Evolutionary conservation across 2,113 vertebrate genomes (phyloP).

Genomic region (Uria lomvia): DNA sequence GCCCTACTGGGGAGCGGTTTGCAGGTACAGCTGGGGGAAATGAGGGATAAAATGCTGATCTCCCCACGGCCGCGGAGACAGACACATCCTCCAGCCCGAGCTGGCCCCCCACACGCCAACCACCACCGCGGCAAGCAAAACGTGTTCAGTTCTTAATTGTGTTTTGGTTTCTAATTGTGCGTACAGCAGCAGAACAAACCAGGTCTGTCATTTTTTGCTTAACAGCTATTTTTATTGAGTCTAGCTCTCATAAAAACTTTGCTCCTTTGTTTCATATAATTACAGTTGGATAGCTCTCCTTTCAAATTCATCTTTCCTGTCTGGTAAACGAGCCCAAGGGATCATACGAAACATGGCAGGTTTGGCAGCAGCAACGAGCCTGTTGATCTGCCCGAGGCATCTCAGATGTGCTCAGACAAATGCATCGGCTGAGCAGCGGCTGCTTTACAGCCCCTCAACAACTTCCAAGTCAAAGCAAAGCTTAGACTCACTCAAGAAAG

Average conservation of each 20-base stretch:
- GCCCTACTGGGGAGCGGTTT: not conserved
- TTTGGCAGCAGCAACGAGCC: not conserved
- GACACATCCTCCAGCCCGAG: fast-evolving
- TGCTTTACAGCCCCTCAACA: not conserved
- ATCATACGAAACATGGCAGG: fast-evolving
- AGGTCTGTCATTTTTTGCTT: not conserved
- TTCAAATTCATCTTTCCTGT: not conserved
- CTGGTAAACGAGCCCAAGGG: not conserved
- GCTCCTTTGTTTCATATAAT: too few relatives aligned
- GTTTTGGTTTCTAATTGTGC: not conserved
- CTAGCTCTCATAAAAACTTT: not conserved
- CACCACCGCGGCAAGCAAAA: fast-evolving
- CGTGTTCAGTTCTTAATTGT: too few relatives aligned
- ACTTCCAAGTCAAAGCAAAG: not conserved
- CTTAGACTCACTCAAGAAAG: too few relatives aligned
- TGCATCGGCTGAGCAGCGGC: fast-evolving
- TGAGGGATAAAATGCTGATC: too few relatives aligned
- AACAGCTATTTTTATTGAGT: not conserved
- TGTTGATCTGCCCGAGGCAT: not conserved
- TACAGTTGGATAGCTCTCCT: not conserved
- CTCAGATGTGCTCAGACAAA: not conserved
- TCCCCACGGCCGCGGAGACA: fast-evolving
- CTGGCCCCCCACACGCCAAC: fast-evolving
- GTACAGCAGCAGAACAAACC: not conserved
- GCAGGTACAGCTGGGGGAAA: not conserved